Evolutionary conservation across 2,797 vertebrate species (phyloP).

Genomic region (Spea hammondii): DNA sequence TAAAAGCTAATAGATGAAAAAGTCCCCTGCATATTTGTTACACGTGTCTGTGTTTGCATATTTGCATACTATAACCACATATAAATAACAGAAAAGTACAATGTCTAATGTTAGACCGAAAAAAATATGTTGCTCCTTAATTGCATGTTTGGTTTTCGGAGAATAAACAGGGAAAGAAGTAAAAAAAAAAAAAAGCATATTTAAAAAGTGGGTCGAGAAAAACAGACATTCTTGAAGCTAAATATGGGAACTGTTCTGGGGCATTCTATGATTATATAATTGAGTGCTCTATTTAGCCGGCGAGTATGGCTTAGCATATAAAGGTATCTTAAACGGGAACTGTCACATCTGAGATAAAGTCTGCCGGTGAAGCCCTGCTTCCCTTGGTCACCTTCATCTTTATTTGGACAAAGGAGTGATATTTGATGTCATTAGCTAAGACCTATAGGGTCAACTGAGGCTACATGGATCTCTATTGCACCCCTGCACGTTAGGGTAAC

Average conservation of each 20-base stretch:
- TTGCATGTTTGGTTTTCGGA: slow-evolving; percentile 40
- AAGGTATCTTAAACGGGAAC: too few relatives aligned
- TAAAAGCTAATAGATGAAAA: too few relatives aligned
- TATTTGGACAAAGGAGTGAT: too few relatives aligned
- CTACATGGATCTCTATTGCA: too few relatives aligned
- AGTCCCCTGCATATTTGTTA: too few relatives aligned
- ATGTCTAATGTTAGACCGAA: slow-evolving; percentile 50
- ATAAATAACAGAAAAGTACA: slow-evolving; percentile 46
- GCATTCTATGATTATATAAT: slow-evolving; percentile 36
- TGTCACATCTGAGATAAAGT: too few relatives aligned
- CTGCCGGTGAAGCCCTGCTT: too few relatives aligned
- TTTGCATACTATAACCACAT: slow-evolving; percentile 20
- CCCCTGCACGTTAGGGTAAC: too few relatives aligned
- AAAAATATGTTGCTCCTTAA: slow-evolving; percentile 44
- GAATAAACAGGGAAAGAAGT: slow-evolving; percentile 34
- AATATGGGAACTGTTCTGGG: slow-evolving; percentile 32
- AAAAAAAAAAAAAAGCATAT: slow-evolving; percentile 29
- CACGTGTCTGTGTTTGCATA: too few relatives aligned
- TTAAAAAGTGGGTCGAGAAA: slow-evolving; percentile 46
- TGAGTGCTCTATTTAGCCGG: slow-evolving; percentile 4
- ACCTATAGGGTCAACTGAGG: too few relatives aligned
- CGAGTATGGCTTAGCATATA: neutral
- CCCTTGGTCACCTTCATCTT: too few relatives aligned
- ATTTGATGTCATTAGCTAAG: too few relatives aligned
- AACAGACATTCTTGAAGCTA: slow-evolving; percentile 43